A percentile compares a stretch with the other conserved stretches of the same genome.
These are phyloP conservation scores for Lathronympha strigana DNA, from an alignment of 2,888 invertebrate species.

Conservation along the genomic window DNA sequence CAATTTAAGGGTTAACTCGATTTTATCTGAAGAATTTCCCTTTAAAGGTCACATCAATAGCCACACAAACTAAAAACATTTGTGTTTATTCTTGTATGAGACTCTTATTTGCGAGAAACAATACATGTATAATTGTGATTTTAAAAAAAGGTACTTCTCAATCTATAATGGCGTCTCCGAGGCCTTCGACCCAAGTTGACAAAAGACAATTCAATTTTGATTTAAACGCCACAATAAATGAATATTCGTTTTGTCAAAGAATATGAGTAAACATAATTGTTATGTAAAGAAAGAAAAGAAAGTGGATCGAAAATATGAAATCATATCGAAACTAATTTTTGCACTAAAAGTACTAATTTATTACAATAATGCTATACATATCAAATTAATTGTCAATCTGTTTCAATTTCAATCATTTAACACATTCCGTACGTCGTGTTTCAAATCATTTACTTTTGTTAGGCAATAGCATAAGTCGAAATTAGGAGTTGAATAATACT, in stretches of 20 bases:
- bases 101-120: not conserved
- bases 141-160: no score
- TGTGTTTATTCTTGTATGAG: not conserved
- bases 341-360: constrained; percentile 22
- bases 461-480: not conserved
- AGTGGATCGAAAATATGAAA: not conserved
- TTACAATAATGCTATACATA: not conserved
- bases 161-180: no score
- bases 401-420: constrained; percentile 4
- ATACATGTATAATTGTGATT: no score
- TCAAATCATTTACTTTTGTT: not conserved
- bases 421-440: not conserved
- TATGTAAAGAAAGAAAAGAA: not conserved
- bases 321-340: constrained; percentile 3
- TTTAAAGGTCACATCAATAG: no score
- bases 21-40: no score
- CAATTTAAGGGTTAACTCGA: no score
- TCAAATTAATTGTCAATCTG: not conserved
- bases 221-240: no score
- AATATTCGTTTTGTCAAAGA: not conserved
- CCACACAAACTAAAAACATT: no score
- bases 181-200: no score
- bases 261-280: not conserved
- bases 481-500: no score
- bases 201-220: no score